Evolutionary conservation across 2,797 vertebrate species (phyloP), one percentile per base, ranked within the genome.

Genomic region (Pseudopleuronectes americanus): DNA sequence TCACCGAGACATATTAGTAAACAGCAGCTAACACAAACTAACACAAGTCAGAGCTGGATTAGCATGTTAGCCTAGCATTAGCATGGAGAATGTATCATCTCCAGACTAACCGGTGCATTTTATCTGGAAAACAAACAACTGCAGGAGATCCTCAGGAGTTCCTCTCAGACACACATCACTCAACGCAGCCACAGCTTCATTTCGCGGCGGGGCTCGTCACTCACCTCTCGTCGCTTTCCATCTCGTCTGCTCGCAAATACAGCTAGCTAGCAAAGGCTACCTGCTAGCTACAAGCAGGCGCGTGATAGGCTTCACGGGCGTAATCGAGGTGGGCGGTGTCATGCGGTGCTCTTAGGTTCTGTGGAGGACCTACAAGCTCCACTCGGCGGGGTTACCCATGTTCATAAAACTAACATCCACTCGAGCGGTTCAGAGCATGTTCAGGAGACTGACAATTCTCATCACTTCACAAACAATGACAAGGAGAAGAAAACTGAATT

Each of bases 151-250:
- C 4, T 55, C 4, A 21, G 2, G 10, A 19, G 8, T 3, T 33
- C 3, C n/a, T 49, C 8, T 23, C 0, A 63, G 6, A 36, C 1
- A 13, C 28, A 8, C 3, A 8, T 1, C 1, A 1, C 3, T 0
- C 5, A 0, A 0, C 12, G 7, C 26, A 33, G 10, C 0, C 14
- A 12, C 19, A 5, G 13, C 0, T n/a, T 31, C 0, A 2, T 5
- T 14, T 0, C 41, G 4, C 36, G 10, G 68, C 49, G 23, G 0
- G 28, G 26, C 33, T n/a, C 4, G 26, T 8, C 22, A 71, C 87
- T 88, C 71, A 93, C 92, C 87, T 56, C 3, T 91, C 90, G 23
- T 49, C 55, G 74, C 3, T 81, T 16, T 92, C 91, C 92, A 92
- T 93, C 52, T 36, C 61, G 51, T 4, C 64, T 9, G 26, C 21